These are phyloP conservation scores for Morinoia aosen DNA, from an alignment of 2,888 invertebrate genomes.

Conservation along the genomic window DNA sequence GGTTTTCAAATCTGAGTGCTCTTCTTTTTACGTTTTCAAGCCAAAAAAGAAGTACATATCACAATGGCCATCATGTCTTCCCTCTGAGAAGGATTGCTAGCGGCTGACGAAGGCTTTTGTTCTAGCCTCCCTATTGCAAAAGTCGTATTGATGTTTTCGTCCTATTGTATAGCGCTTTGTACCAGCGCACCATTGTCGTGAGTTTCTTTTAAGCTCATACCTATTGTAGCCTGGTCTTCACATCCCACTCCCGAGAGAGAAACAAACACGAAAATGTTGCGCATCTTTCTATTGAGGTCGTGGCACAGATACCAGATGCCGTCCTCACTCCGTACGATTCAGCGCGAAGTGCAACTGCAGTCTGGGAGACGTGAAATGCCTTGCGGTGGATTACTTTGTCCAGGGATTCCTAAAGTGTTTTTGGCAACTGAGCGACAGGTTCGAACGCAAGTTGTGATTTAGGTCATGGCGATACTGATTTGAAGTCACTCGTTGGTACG, in stretches of 20 bases:
- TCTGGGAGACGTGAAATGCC: background rate
- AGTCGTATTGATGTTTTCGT: background rate
- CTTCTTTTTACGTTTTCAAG: background rate
- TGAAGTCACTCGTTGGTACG: background rate
- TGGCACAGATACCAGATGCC: background rate
- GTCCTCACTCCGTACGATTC: background rate
- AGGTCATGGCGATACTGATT: background rate
- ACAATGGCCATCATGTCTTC: background rate
- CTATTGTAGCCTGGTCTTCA: background rate
- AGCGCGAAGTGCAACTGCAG: background rate
- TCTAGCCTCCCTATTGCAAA: slow-evolving; percentile 8
- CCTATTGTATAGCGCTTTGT: background rate
- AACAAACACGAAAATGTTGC: background rate
- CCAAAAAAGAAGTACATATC: background rate
- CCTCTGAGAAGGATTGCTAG: background rate
- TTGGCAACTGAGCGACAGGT: background rate
- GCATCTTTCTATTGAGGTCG: background rate
- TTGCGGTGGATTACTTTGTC: background rate
- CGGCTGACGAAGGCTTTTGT: slow-evolving; percentile 1
- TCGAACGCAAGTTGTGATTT: background rate
- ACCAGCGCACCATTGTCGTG: background rate
- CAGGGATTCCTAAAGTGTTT: background rate
- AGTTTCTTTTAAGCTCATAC: background rate
- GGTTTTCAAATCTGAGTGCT: background rate
- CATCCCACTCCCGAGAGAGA: background rate